Evolutionary conservation across 2,113 vertebrate species (phyloP), one percentile per base, ranked within the genome.

Genomic region (Menidia beryllina): DNA sequence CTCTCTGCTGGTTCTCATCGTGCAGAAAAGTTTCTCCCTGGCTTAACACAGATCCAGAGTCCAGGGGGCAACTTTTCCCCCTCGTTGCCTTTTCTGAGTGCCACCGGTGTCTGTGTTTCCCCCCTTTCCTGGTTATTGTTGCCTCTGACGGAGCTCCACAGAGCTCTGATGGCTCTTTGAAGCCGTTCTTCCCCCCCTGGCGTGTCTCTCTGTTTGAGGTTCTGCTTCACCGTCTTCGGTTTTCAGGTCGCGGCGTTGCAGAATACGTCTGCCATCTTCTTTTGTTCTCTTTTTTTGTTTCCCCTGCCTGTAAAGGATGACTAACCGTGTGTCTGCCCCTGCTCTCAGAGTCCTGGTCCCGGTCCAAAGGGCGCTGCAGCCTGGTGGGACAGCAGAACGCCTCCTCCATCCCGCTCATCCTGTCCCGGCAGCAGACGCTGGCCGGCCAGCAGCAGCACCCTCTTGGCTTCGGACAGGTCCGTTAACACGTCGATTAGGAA

Each of bases 391-490:
- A 93, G 68, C 90, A 90, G 84, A 95, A 90, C 90, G 95, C 94
- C 47, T 93, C 91, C 81, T 19, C 82, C 43, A 24, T 78, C 77
- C 72, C 85, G 73, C 86, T 89, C 91, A 94, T 95, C 66, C 90
- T 95, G 80, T 90, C 86, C 86, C 95, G 95, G 77, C 96, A 96
- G 72, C 96, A 96, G 85, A 75, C 94, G 81, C 62, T 92, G 73
- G 91, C 93, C 64, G 94, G 91, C 89, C 92, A 91, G 81, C 96
- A 91, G 78, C 96, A 80, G 89, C 92, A 90, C 67, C 95, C 94
- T 15, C 80, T 92, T 78, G 95, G 92, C 88, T 97, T 96, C 89
- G 95, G 96, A 86, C 97, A 98, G 95, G 97, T 99, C 52, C 20
- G 82, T 80, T 25, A n/a, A n/a, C n/a, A n/a, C n/a, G n/a, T n/a